Conservation (phyloP, 2,113 vertebrate species). For the Seriola quinqueradiata region DNA sequence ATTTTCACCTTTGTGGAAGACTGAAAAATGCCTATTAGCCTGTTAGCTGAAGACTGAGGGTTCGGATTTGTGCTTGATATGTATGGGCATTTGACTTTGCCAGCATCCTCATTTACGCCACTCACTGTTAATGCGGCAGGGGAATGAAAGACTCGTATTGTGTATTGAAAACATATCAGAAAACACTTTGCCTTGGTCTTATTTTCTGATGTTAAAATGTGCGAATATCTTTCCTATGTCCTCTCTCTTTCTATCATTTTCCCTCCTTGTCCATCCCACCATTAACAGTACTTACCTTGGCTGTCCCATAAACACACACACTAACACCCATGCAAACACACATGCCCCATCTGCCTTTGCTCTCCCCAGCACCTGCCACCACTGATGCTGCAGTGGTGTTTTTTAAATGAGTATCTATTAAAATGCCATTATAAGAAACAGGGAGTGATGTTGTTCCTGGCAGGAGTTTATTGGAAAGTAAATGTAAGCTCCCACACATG, state of each 20-base stretch:
- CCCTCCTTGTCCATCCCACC: background rate
- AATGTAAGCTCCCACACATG: constrained; percentile 61
- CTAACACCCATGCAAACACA: background rate
- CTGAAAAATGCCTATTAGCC: background rate
- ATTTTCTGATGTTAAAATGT: constrained; percentile 4
- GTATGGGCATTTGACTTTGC: background rate
- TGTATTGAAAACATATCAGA: background rate
- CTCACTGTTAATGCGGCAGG: background rate
- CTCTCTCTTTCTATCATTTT: background rate
- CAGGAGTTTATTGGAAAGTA: constrained; percentile 67
- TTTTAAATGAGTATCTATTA: constrained; percentile 73
- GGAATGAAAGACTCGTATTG: background rate
- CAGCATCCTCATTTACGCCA: background rate
- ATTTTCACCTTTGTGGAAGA: background rate
- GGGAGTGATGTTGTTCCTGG: constrained; percentile 64
- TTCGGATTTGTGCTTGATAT: background rate
- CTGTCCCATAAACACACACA: background rate
- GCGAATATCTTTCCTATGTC: background rate
- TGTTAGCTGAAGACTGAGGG: background rate
- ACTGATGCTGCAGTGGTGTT: constrained; percentile 23
- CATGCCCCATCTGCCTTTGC: background rate
- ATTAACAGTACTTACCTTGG: constrained; percentile 8
- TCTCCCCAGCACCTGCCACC: background rate
- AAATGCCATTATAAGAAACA: constrained; percentile 72
- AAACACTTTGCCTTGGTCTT: background rate